Conservation (phyloP, 2,797 vertebrate genomes). For the Coranthus polyacanthus region DNA sequence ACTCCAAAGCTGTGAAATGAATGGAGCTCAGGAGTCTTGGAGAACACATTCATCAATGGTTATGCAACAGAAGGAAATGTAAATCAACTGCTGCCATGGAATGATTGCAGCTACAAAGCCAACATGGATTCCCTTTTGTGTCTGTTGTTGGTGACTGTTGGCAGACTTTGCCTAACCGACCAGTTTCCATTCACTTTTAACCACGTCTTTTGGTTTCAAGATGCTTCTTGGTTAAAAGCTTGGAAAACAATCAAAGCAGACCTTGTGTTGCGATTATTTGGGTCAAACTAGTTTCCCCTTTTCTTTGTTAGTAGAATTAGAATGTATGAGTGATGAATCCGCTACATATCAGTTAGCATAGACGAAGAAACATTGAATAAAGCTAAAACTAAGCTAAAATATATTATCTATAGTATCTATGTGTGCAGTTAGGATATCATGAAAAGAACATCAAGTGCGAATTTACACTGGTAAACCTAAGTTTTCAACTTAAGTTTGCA, state of each 20-base stretch:
- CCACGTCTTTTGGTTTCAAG: neutral
- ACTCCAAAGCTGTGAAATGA: constrained; percentile 53
- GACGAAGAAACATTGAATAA: no score
- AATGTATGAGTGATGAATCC: no score
- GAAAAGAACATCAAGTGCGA: no score
- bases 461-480: no score
- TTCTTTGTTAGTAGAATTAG: no score
- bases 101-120: constrained; percentile 56
- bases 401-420: no score
- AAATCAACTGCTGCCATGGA: constrained; percentile 41
- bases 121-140: constrained; percentile 46
- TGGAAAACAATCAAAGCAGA: neutral
- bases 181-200: neutral
- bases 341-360: no score
- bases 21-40: constrained; percentile 26
- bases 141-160: constrained; percentile 13
- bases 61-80: constrained; percentile 26
- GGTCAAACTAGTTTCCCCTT: neutral
- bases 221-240: neutral
- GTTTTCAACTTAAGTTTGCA: no score
- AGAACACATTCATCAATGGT: constrained; percentile 1
- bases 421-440: no score
- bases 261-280: neutral
- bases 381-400: no score
- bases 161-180: neutral